These are phyloP conservation scores for Caenorhabditis zanzibari DNA, from an alignment of 2,888 invertebrate species.

Conservation along the genomic window DNA sequence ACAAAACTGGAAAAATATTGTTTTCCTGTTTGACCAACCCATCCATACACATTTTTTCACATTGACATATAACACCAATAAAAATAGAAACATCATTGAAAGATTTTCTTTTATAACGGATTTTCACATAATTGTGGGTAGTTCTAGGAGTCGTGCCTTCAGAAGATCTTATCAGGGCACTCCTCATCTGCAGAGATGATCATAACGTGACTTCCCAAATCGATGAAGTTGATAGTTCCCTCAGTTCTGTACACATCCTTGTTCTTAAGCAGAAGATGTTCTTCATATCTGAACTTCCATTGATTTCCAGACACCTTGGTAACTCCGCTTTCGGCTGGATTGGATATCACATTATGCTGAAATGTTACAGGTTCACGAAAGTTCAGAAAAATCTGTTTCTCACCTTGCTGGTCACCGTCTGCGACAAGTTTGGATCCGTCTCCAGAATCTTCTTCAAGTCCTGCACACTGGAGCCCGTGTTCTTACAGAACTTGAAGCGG, in stretches of 20 bases:
- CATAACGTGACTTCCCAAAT: neutral
- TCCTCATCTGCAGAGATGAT: neutral
- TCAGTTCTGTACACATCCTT: neutral
- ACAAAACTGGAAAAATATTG: too few species aligned
- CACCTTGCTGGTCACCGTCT: conserved; percentile 5
- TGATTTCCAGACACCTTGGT: neutral
- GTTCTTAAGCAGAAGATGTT: conserved; percentile 5
- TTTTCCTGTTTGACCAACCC: too few species aligned
- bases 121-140: neutral
- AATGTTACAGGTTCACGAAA: neutral
- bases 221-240: conserved; percentile 7
- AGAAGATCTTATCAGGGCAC: conserved; percentile 11
- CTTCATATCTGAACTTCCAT: conserved; percentile 3
- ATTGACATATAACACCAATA: too few species aligned
- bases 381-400: neutral
- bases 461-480: neutral
- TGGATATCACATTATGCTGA: neutral
- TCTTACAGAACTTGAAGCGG: conserved; percentile 18
- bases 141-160: neutral
- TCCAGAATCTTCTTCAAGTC: conserved; percentile 25
- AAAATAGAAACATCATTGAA: neutral
- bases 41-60: too few species aligned
- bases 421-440: conserved; percentile 11
- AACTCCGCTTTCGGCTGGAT: neutral
- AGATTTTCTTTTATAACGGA: too few species aligned